Base-by-base conservation (phyloP, 30 jellyfish, hydroid and myxozoan genomes). In the Hydractinia echinata region DNA sequence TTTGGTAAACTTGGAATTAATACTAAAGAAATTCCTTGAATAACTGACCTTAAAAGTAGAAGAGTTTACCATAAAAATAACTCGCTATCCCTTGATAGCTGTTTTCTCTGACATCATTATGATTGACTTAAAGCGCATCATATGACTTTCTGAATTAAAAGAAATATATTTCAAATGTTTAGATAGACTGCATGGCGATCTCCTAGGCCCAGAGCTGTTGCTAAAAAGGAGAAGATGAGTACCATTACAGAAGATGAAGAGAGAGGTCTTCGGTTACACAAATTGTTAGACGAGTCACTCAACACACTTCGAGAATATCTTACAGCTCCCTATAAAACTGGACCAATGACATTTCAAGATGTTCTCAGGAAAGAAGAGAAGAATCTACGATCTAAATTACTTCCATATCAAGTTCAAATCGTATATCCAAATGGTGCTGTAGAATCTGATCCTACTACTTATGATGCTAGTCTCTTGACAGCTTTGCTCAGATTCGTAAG, bases 311-410 rank as follows among this genome's bases (percentile, higher is more conserved):
- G 74, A 7, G 19, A 64, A 64, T 64, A 51, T 64, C 39, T 64
- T n/a, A 7, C 39, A 64, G 74, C 74, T n/a, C 10, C 74, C 18
- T 64, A n/a, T 64, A 6, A 44, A 7, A 64, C 74, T 64, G 74
- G 74, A 13, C 74, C 74, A 51, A 1, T 51, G 39, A n/a, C 74
- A 64, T 13, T 64, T 64, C 18, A 7, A 64, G 74, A 64, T 64
- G 74, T n/a, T n/a, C 74, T 64, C 51, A 64, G 7, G 39, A 64
- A 64, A 13, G 74, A 64, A 64, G 74, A 64, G 39, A 51, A 51
- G 16, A 64, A 64, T n/a, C 39, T 64, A 13, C 19, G 74, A 13
- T n/a, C 19, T 7, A 64, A n/a, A 6, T 13, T 64, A 51, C 74
- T 51, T 64, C 10, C 10, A 64, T 8, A 64, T 13, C 74, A 64